A percentile compares a stretch with the other conserved stretches of the same genome.
Evolutionary conservation across 2,888 invertebrate genomes (phyloP).

Genomic region (Zelleria hepariella): DNA sequence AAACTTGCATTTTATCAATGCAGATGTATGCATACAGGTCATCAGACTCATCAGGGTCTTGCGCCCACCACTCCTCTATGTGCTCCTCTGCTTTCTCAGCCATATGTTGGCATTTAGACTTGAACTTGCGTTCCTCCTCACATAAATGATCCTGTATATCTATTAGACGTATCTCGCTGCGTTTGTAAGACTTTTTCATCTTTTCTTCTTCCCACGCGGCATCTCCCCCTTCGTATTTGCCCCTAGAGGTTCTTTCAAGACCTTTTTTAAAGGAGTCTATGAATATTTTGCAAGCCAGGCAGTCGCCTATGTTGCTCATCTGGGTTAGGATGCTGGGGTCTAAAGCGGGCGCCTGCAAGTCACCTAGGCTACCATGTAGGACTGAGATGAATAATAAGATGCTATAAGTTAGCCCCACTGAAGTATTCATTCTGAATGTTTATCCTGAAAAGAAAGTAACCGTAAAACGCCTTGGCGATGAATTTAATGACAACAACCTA

Average conservation of each 20-base stretch:
- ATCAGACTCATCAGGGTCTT: constrained; percentile 51
- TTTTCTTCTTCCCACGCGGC: constrained; percentile 95
- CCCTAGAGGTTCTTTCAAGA: constrained; percentile 84
- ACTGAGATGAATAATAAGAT: neutral
- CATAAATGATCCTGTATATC: constrained; percentile 94
- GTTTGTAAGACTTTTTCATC: constrained; percentile 83
- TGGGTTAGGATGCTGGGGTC: constrained; percentile 38
- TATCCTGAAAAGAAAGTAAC: neutral
- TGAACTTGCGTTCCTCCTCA: constrained; percentile 78
- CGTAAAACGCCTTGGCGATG: neutral
- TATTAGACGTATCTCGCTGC: constrained; percentile 89
- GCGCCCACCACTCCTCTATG: constrained; percentile 92
- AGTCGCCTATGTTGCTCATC: constrained; percentile 76
- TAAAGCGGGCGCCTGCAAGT: constrained; percentile 32
- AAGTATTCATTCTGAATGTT: neutral
- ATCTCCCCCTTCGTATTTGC: constrained; percentile 94
- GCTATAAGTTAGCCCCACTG: neutral
- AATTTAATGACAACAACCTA: no score
- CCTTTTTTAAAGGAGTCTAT: constrained; percentile 86
- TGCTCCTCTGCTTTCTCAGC: constrained; percentile 86
- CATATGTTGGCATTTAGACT: constrained; percentile 86
- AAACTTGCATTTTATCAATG: constrained; percentile 80
- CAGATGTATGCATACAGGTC: constrained; percentile 79
- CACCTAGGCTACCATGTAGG: constrained; percentile 9
- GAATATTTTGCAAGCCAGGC: constrained; percentile 82